phyloP scores from a whole-genome alignment of 2,113 vertebrate species.

The Taxidea taxus region DNA sequence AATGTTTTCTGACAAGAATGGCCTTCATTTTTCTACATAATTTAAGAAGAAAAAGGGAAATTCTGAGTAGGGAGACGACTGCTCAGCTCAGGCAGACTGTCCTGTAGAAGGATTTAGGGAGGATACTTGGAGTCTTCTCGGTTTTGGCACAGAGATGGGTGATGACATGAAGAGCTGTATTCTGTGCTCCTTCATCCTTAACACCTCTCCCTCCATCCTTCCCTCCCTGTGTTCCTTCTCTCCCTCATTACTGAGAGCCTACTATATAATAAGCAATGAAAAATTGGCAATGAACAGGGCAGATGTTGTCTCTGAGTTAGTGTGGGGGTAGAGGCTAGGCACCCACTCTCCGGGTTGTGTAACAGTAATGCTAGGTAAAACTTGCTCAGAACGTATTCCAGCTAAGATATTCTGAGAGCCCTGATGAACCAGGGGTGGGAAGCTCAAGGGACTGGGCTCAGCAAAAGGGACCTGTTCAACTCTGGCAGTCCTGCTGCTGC shows the following conservation, averaged over 20 bases:
- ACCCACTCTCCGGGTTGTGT: neutral
- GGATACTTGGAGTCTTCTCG: neutral
- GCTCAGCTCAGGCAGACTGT: neutral
- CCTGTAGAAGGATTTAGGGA: neutral
- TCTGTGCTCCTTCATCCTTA: neutral
- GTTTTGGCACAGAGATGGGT: neutral
- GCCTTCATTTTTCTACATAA: neutral
- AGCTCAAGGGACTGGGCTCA: neutral
- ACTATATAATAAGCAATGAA: neutral
- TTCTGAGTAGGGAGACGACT: neutral
- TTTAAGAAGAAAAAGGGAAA: neutral
- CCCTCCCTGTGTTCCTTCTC: neutral
- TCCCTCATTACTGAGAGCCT: neutral
- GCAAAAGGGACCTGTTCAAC: neutral
- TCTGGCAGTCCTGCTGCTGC: neutral
- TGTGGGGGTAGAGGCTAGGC: neutral
- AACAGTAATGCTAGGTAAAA: neutral
- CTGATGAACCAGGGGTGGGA: neutral
- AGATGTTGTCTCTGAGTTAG: neutral
- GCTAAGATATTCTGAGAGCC: neutral
- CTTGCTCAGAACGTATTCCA: neutral
- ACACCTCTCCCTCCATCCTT: too few relatives aligned
- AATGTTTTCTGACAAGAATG: slow-evolving; percentile 21
- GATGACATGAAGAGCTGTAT: neutral
- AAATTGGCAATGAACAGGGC: neutral